phyloP scores from a whole-genome alignment of 1,140 invertebrate genomes.

The Yoshiicerus persimilis region DNA sequence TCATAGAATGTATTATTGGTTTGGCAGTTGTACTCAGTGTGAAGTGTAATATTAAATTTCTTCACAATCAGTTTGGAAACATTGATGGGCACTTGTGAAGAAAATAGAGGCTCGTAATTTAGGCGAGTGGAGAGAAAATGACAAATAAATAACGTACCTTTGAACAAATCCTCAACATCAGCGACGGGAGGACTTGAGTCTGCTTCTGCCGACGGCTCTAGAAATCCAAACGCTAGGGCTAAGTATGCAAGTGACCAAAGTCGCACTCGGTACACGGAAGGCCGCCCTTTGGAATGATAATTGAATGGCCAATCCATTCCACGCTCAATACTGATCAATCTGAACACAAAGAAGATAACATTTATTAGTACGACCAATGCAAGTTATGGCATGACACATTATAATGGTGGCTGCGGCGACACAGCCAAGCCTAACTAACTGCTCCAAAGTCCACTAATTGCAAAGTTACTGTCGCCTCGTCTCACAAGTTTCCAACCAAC shows the following conservation, averaged over 20 bases:
- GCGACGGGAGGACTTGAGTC: constrained; percentile 48
- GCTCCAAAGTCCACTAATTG: background rate
- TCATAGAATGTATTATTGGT: background rate
- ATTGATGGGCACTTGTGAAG: constrained; percentile 1
- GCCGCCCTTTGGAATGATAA: constrained; percentile 49
- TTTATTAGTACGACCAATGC: background rate
- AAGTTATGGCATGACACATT: background rate
- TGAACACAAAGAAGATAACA: constrained; percentile 37
- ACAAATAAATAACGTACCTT: constrained; percentile 44
- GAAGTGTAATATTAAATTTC: background rate
- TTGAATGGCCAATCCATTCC: constrained; percentile 47
- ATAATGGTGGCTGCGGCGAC: background rate
- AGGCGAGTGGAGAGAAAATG: background rate
- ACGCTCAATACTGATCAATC: constrained; percentile 39
- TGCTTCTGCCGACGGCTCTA: constrained; percentile 16
- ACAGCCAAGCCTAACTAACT: background rate
- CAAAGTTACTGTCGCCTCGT: background rate
- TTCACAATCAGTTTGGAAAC: background rate
- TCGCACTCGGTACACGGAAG: constrained; percentile 27
- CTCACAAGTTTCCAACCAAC: background rate
- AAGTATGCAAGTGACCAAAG: constrained; percentile 41
- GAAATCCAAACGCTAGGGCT: constrained; percentile 42
- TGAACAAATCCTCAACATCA: constrained; percentile 50
- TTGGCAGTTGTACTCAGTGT: background rate
- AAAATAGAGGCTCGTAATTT: background rate